Base-by-base conservation (phyloP, 92 coral and sea anemone genomes). In the Pocillopora grandis region DNA sequence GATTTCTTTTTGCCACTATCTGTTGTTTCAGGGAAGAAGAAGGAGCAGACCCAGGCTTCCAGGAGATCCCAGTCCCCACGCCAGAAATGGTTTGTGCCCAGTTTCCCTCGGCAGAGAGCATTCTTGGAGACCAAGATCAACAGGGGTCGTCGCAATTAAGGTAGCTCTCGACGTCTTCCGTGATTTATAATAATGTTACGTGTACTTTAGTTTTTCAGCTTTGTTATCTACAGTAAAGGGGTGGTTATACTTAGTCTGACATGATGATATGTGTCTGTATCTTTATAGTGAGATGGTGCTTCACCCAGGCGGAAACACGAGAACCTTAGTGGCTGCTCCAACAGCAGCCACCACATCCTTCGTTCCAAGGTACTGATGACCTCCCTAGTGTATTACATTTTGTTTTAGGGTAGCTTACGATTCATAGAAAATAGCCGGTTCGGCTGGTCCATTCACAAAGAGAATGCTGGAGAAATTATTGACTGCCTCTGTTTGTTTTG, bases 31-130 rank as follows among this genome's bases (percentile, higher is more conserved):
- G 94, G 79, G 95, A 92, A 62, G 98, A 94, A 2, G 98, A 92
- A 55, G 91, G 84, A 62, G 89, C 76, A 14, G 93, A 87, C 56
- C 92, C 79, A 64, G 92, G 87, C 69, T 77, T 88, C 58, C 84
- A 79, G 57, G 98, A 88, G 72, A 80, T 90, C 71, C 92, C 98
- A 57, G 89, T 96, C 13, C 98, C 98, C 21, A 91, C 99, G 1
- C 99, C 98, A 18, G 97, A 96, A 69, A 96, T 96, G 99, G 94
- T 96, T 66, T 76, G 83, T 10, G 99, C 99, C 77, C 98, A 94
- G 97, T 96, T 96, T 71, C 92, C 99, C 86, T 85, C 93, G 18
- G 93, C 98, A 13, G 98, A 92, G 21, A 92, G 93, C 42, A 73
- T 92, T 20, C 85, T 87, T 31, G 89, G 78, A 12, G 95, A 96